Evolutionary conservation across 2,888 invertebrate species (phyloP).

Genomic region (Anorthoa munda): DNA sequence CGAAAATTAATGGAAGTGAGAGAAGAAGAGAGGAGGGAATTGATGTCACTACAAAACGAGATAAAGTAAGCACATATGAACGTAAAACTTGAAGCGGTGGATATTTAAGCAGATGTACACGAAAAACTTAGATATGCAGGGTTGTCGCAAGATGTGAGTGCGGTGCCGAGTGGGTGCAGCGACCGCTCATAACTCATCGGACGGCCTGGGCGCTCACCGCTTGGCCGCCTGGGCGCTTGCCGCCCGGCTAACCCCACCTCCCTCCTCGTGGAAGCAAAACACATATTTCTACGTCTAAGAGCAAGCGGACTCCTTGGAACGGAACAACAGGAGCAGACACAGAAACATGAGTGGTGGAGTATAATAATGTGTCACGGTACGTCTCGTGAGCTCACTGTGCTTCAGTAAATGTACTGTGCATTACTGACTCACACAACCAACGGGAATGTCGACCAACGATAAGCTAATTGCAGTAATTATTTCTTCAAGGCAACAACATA

Average conservation of each 20-base stretch:
- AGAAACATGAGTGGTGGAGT: slow-evolving; percentile 67
- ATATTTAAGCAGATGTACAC: slow-evolving; percentile 55
- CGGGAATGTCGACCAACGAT: slow-evolving; percentile 31
- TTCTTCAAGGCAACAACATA: slow-evolving; percentile 25
- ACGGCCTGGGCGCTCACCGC: slow-evolving; percentile 34
- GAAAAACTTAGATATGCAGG: slow-evolving; percentile 54
- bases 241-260: slow-evolving; percentile 43
- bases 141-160: slow-evolving; percentile 62
- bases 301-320: slow-evolving; percentile 70
- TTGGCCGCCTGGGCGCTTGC: slow-evolving; percentile 52
- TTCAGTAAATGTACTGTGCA: slow-evolving; percentile 44
- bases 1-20: slow-evolving; percentile 38
- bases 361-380: slow-evolving; percentile 58
- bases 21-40: slow-evolving; percentile 22
- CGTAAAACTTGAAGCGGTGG: slow-evolving; percentile 29
- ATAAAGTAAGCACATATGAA: slow-evolving; percentile 29
- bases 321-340: slow-evolving; percentile 73
- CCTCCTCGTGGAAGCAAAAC: slow-evolving; percentile 66
- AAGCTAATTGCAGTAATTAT: slow-evolving; percentile 44
- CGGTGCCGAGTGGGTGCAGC: slow-evolving; percentile 55
- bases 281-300: slow-evolving; percentile 77
- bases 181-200: slow-evolving; percentile 77
- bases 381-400: slow-evolving; percentile 41
- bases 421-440: slow-evolving; percentile 16
- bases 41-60: slow-evolving; percentile 28